Evolutionary conservation across 2,113 vertebrate genomes (phyloP).

Genomic region (Apodemus sylvaticus): DNA sequence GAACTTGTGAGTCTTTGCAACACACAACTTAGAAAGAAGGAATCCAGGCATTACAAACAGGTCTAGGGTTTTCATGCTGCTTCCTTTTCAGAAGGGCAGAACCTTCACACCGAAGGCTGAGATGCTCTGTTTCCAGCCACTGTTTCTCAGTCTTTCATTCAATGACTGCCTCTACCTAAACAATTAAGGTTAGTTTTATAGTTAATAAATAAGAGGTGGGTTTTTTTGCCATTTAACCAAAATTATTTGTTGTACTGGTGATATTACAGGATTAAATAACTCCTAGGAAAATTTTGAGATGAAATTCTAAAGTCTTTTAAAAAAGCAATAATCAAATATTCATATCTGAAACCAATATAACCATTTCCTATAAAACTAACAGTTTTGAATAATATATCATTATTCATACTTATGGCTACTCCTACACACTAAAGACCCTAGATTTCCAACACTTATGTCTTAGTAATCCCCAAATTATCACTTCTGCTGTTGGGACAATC

Average conservation of each 20-base stretch:
- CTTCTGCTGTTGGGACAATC: not conserved
- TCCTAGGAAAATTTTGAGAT: not conserved
- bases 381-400: not conserved
- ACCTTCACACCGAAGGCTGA: not conserved
- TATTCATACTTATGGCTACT: not conserved
- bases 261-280: not conserved
- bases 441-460: not conserved
- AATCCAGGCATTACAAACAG: not conserved
- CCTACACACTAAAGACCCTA: not conserved
- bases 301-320: not conserved
- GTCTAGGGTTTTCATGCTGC: not conserved
- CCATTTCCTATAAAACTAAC: not conserved
- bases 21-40: not conserved
- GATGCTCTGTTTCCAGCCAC: not conserved
- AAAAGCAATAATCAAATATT: not conserved
- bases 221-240: not conserved
- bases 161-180: not conserved
- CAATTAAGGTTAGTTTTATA: not conserved
- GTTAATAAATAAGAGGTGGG: conserved; percentile 21
- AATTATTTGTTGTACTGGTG: not conserved
- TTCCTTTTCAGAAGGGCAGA: conserved; percentile 13
- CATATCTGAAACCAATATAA: not conserved
- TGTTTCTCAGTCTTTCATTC: not conserved
- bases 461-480: conserved; percentile 8
- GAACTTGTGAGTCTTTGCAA: not conserved